Base-by-base conservation (phyloP, 2,888 invertebrate genomes). In the Leptothorax acervorum region DNA sequence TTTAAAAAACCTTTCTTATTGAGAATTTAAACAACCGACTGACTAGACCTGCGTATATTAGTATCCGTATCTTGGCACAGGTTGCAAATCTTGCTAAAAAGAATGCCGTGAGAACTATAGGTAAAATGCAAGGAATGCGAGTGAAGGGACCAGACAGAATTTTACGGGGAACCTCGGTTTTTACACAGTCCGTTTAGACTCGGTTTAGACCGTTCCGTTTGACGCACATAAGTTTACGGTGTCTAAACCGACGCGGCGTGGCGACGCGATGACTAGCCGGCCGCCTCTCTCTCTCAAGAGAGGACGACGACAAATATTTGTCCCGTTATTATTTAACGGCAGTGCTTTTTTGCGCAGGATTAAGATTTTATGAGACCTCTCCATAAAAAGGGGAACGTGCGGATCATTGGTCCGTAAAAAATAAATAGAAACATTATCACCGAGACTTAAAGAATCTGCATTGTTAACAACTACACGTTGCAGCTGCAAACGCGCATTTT, bases 301-400 rank as follows among this genome's bases (percentile, higher is more conserved):
- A 66, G 82, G 57, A 28, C 88, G 73, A 89, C 74, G 70, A 68
- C 89, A 90, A 93, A 93, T 93, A 93, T 93, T 93, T 93, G 88
- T 88, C 90, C 87, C 88, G 88, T 92, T 93, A 93, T 93, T 93
- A 91, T 92, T 93, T 93, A 90, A 93, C 86, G 88, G 83, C 88
- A 86, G 85, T 86, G 82, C 89, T 91, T 90, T 89, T 88, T 87
- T 86, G 83, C 83, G 71, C 62, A 65, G 89, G 85, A 91, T 92
- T 91, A 92, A 86, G 87, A 87, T 85, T 92, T 90, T 91, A 89
- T 82, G 88, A 73, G n/a, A 18, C 66, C 23, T 63, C 60, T 28
- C 15, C 15, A 42, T 12, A 23, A 78, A 31, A 45, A n/a, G 11
- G 1, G 53, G 15, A 12, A 66, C 5, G 39, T 6, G 2, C 48